These are phyloP conservation scores for Drosophila grimshawi DNA, from an alignment of 1,140 invertebrate species.

Conservation along the genomic window DNA sequence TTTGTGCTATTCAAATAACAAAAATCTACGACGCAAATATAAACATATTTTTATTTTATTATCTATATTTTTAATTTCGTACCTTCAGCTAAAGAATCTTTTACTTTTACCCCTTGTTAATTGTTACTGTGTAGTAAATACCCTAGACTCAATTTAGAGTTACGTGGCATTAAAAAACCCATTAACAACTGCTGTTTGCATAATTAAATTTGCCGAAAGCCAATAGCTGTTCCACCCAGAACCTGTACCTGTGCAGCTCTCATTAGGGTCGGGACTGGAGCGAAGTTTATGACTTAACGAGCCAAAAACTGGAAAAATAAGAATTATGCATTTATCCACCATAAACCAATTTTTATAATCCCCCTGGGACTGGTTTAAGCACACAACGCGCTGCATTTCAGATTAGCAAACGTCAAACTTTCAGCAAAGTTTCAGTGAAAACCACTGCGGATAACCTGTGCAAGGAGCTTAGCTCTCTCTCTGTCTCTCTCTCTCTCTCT, in stretches of 20 bases:
- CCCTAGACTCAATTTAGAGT: not conserved
- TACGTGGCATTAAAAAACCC: conserved; percentile 28
- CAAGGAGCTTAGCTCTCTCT: conserved; percentile 5
- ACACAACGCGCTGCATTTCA: conserved; percentile 35
- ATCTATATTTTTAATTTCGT: too few relatives aligned
- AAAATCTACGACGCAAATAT: too few relatives aligned
- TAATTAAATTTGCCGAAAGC: conserved; percentile 32
- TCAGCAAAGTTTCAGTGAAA: conserved; percentile 18
- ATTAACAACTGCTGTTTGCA: conserved; percentile 46
- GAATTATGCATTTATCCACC: conserved; percentile 19
- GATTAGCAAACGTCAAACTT: conserved; percentile 55
- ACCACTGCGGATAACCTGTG: conserved; percentile 4
- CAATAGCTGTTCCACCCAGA: not conserved
- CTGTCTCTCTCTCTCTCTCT: too few relatives aligned
- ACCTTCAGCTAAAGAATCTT: too few relatives aligned
- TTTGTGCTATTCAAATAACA: too few relatives aligned
- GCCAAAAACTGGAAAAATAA: not conserved
- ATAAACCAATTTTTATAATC: conserved; percentile 53
- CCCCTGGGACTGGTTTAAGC: conserved; percentile 31
- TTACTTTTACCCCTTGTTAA: too few relatives aligned
- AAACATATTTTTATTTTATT: not conserved
- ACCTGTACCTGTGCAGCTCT: conserved; percentile 25
- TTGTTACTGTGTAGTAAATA: not conserved
- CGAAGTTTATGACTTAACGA: conserved; percentile 18
- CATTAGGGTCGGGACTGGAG: conserved; percentile 39